A percentile compares a stretch with the other conserved stretches of the same genome.
phyloP scores from a whole-genome alignment of 2,113 vertebrate species.

The Blennius ocellaris region DNA sequence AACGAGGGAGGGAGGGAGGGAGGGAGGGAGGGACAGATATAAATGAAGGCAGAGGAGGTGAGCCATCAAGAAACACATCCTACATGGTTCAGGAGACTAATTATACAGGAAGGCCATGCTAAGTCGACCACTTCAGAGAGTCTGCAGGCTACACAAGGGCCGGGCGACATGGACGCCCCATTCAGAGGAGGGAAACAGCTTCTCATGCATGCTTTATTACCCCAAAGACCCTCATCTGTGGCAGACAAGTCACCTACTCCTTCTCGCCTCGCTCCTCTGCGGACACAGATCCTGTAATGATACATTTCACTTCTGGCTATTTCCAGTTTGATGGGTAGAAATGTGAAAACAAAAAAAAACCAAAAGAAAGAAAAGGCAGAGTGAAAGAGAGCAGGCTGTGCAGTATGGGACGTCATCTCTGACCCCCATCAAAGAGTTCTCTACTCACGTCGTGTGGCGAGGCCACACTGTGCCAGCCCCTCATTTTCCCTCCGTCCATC shows the following conservation, averaged over 20 bases:
- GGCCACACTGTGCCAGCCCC: slow-evolving; percentile 75
- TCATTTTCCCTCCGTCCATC: slow-evolving; percentile 81
- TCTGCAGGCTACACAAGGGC: slow-evolving; percentile 77
- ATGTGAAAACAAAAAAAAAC: slow-evolving; percentile 72
- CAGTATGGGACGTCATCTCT: slow-evolving; percentile 80
- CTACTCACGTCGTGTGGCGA: slow-evolving; percentile 73
- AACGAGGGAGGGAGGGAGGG: not conserved
- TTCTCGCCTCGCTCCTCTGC: slow-evolving; percentile 77
- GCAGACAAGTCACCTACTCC: slow-evolving; percentile 83
- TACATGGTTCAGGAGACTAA: slow-evolving; percentile 82
- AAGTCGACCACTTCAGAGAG: slow-evolving; percentile 78
- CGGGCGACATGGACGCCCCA: slow-evolving; percentile 72
- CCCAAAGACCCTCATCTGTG: slow-evolving; percentile 78
- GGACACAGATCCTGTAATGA: slow-evolving; percentile 84
- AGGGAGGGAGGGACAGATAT: slow-evolving; percentile 27
- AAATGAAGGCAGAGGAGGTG: slow-evolving; percentile 52
- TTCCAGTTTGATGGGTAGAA: slow-evolving; percentile 75
- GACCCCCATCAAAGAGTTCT: slow-evolving; percentile 85
- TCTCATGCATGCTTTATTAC: slow-evolving; percentile 88
- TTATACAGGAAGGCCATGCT: slow-evolving; percentile 82
- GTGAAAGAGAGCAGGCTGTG: not conserved
- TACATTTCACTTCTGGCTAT: slow-evolving; percentile 86
- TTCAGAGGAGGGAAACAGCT: slow-evolving; percentile 80
- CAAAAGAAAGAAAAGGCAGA: slow-evolving; percentile 27
- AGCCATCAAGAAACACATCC: slow-evolving; percentile 63